phyloP scores from a whole-genome alignment of 2,113 vertebrate species.

The Deroptyus accipitrinus region DNA sequence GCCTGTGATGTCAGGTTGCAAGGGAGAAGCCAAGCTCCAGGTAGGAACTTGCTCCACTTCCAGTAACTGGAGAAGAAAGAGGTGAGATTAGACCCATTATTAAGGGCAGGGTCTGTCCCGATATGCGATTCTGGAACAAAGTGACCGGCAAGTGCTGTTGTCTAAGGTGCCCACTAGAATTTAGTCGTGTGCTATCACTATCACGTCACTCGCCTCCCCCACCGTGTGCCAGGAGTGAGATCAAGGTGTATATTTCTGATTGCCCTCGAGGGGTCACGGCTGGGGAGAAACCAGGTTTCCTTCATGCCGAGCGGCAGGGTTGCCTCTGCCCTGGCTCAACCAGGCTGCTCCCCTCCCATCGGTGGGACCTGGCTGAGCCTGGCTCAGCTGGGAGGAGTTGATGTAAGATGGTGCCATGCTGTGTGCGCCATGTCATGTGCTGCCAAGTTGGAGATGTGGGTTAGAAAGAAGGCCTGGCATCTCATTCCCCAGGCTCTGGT shows the following conservation, averaged over 20 bases:
- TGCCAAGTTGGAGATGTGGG: slow-evolving; percentile 70
- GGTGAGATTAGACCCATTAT: slow-evolving; percentile 14
- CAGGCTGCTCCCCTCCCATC: slow-evolving; percentile 9
- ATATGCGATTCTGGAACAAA: not conserved
- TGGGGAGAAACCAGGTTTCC: slow-evolving; percentile 34
- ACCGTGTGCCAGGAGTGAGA: slow-evolving; percentile 66
- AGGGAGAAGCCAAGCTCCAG: slow-evolving; percentile 17
- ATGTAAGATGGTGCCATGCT: slow-evolving; percentile 70
- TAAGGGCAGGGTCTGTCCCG: slow-evolving; percentile 28
- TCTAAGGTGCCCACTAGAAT: slow-evolving; percentile 61
- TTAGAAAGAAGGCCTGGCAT: slow-evolving; percentile 71
- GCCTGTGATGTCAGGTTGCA: not conserved
- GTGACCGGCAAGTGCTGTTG: slow-evolving; percentile 63
- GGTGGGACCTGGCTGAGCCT: slow-evolving; percentile 6
- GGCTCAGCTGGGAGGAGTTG: slow-evolving; percentile 40
- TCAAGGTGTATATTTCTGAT: slow-evolving; percentile 56
- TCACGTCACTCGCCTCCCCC: slow-evolving; percentile 49
- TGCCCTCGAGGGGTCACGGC: not conserved
- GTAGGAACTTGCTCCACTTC: not conserved
- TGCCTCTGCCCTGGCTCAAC: not conserved
- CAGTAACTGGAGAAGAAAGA: slow-evolving; percentile 47
- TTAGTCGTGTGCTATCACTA: slow-evolving; percentile 43
- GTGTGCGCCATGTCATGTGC: slow-evolving; percentile 69
- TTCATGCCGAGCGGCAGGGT: not conserved
- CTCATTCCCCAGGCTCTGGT: slow-evolving; percentile 67